phyloP scores from a whole-genome alignment of 1,140 invertebrate species.

The Aphelinus atriplicis region DNA sequence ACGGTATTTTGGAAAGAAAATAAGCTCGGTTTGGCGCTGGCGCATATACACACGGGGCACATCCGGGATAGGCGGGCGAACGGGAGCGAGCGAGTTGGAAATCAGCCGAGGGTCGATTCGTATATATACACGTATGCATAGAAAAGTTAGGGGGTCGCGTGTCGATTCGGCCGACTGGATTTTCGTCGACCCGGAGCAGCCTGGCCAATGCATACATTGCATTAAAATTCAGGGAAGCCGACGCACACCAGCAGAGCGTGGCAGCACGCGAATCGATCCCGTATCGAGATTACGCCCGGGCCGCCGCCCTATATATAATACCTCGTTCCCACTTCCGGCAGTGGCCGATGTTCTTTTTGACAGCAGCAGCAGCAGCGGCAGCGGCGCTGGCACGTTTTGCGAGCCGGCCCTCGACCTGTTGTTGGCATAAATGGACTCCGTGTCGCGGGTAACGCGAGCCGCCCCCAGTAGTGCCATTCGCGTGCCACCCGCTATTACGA shows the following conservation, averaged over 20 bases:
- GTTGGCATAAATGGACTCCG: constrained; percentile 46
- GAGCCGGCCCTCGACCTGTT: constrained; percentile 25
- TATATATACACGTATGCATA: constrained; percentile 44
- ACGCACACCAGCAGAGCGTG: constrained; percentile 14
- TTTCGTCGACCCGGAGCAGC: constrained; percentile 41
- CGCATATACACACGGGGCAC: not conserved
- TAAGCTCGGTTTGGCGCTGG: constrained; percentile 6
- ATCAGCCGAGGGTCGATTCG: constrained; percentile 25
- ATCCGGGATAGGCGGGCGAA: constrained; percentile 1
- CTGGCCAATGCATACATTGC: constrained; percentile 51
- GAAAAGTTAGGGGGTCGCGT: constrained; percentile 48
- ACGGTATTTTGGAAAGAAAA: constrained; percentile 20
- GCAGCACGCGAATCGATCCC: constrained; percentile 44
- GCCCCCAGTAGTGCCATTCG: not conserved
- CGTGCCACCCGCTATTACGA: constrained; percentile 21
- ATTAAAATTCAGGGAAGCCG: constrained; percentile 50
- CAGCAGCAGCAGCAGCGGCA: constrained; percentile 4
- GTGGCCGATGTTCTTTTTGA: constrained; percentile 33
- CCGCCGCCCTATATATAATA: constrained; percentile 12
- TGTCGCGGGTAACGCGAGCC: constrained; percentile 14
- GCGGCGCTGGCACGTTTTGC: constrained; percentile 29
- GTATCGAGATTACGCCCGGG: constrained; percentile 35
- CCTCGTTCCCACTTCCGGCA: constrained; percentile 28
- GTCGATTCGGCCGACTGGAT: constrained; percentile 40
- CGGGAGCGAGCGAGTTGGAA: constrained; percentile 34